Evolutionary conservation across 2,888 invertebrate genomes (phyloP).

Genomic region (Augochlorella aurata): DNA sequence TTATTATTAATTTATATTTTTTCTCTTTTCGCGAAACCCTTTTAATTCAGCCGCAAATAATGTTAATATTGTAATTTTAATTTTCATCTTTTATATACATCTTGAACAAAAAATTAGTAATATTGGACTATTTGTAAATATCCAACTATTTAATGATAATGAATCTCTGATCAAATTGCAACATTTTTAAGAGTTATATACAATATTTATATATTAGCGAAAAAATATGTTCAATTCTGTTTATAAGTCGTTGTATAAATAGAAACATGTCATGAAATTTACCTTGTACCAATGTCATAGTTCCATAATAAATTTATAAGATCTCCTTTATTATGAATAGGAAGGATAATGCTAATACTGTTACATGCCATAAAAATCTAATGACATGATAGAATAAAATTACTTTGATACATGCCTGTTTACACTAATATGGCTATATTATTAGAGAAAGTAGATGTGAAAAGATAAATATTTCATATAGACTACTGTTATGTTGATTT

Average conservation of each 20-base stretch:
- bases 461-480: constrained; percentile 29
- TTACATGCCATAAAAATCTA: constrained; percentile 65
- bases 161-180: not conserved
- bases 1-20: not conserved
- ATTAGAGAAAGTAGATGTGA: constrained; percentile 38
- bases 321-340: constrained; percentile 28
- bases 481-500: constrained; percentile 15
- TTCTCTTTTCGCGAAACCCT: not conserved
- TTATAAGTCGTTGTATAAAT: constrained; percentile 4
- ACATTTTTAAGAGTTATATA: constrained; percentile 7
- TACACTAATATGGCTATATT: constrained; percentile 59
- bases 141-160: constrained; percentile 14
- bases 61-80: constrained; percentile 2
- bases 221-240: constrained; percentile 8
- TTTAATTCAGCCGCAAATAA: not conserved
- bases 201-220: not conserved
- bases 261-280: constrained; percentile 22
- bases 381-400: constrained; percentile 57
- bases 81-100: not conserved
- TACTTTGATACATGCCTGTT: constrained; percentile 68
- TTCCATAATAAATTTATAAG: constrained; percentile 20
- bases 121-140: not conserved
- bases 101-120: not conserved
- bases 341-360: constrained; percentile 49
- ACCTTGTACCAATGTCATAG: constrained; percentile 24